Evolutionary conservation across 2,113 vertebrate species (phyloP).

Genomic region (Phrynosoma platyrhinos): DNA sequence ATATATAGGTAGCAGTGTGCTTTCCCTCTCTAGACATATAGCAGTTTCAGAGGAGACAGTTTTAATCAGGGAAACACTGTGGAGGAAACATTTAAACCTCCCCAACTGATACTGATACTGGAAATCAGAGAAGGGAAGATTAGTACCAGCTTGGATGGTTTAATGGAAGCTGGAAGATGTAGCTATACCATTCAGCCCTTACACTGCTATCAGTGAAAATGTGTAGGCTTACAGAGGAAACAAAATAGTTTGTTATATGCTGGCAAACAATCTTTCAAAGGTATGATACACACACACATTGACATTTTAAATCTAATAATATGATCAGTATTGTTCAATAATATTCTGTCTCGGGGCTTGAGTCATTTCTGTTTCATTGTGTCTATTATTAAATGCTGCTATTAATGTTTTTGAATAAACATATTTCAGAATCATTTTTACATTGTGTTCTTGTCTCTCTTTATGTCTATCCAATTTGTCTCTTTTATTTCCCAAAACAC

Average conservation of each 20-base stretch:
- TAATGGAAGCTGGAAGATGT: too few species aligned
- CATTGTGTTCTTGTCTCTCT: slow-evolving; percentile 79
- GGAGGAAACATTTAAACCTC: background rate
- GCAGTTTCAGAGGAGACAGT: background rate
- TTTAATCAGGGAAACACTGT: background rate
- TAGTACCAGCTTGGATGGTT: too few species aligned
- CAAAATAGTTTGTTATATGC: background rate
- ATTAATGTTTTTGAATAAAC: slow-evolving; percentile 83
- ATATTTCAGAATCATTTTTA: slow-evolving; percentile 82
- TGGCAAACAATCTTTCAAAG: background rate
- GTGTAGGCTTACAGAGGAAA: background rate
- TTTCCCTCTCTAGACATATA: background rate
- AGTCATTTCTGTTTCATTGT: slow-evolving; percentile 79
- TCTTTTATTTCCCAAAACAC: slow-evolving; percentile 82
- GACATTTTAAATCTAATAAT: slow-evolving; percentile 75
- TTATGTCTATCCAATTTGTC: slow-evolving; percentile 78
- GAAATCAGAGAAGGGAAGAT: too few species aligned
- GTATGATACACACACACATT: slow-evolving; percentile 13
- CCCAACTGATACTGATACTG: background rate
- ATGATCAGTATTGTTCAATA: slow-evolving; percentile 77
- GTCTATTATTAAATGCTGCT: slow-evolving; percentile 81
- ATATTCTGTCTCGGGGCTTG: slow-evolving; percentile 77
- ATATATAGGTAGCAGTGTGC: background rate
- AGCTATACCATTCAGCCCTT: too few species aligned
- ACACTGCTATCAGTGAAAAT: too few species aligned